Percentiles rank a stretch among this genome's conserved stretches.
phyloP scores from a whole-genome alignment of 1,140 invertebrate species.

The Zaprionus lachaisei region DNA sequence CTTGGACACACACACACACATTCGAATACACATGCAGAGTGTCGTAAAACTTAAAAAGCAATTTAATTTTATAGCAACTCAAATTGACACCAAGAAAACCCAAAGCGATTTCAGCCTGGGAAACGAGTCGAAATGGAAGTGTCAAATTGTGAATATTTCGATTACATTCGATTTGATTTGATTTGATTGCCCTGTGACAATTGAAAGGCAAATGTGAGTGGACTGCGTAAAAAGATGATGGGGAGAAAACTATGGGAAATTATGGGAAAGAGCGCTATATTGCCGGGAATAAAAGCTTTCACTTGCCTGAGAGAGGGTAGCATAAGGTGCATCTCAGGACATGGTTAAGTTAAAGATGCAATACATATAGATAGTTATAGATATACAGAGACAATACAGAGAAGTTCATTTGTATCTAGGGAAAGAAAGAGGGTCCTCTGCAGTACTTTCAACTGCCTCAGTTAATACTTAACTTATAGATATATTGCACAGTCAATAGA shows the following conservation, averaged over 20 bases:
- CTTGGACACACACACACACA: slow-evolving; percentile 1
- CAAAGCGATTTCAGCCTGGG: slow-evolving; percentile 43
- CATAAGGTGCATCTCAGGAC: not conserved
- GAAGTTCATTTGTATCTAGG: too few relatives aligned
- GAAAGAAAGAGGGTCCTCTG: too few relatives aligned
- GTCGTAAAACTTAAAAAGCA: slow-evolving; percentile 67
- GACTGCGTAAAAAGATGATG: slow-evolving; percentile 11
- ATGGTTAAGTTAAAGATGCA: not conserved
- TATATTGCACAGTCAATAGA: not conserved
- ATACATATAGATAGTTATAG: not conserved
- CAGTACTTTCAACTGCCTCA: too few relatives aligned
- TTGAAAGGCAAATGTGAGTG: slow-evolving; percentile 42
- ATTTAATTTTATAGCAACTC: slow-evolving; percentile 71
- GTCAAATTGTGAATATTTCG: slow-evolving; percentile 38
- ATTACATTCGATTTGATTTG: slow-evolving; percentile 16
- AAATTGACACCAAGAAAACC: slow-evolving; percentile 64
- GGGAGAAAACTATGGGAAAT: not conserved
- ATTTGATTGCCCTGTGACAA: slow-evolving; percentile 34
- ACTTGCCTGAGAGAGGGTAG: slow-evolving; percentile 35
- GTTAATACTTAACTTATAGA: not conserved
- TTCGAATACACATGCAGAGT: not conserved
- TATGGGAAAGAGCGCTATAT: not conserved
- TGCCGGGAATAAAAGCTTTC: slow-evolving; percentile 69
- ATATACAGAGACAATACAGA: not conserved
- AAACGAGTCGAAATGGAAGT: slow-evolving; percentile 29